phyloP scores from a whole-genome alignment of 2,888 invertebrate genomes.

The Clunio marinus region DNA sequence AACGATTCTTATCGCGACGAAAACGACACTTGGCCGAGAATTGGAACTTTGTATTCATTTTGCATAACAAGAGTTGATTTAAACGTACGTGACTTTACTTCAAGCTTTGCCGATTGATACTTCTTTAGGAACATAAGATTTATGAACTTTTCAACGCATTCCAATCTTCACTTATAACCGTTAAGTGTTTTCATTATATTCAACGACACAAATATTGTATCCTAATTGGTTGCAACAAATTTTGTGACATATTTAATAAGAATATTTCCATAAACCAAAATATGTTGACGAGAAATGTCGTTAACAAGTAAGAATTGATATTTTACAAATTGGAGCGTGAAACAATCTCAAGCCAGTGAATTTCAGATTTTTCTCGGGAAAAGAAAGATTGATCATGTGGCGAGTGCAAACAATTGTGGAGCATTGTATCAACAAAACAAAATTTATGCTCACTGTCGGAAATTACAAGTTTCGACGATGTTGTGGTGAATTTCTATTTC shows the following conservation, averaged over 20 bases:
- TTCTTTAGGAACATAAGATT: neutral
- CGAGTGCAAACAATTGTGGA: neutral
- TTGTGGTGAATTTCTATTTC: too few relatives aligned
- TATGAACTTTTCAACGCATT: slow-evolving; percentile 1
- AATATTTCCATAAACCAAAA: too few relatives aligned
- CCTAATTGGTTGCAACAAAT: neutral
- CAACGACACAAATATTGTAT: too few relatives aligned
- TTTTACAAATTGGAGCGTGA: too few relatives aligned
- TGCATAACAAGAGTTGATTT: neutral
- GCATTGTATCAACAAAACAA: neutral
- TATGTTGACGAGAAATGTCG: too few relatives aligned
- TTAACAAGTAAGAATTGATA: too few relatives aligned
- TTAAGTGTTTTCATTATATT: neutral
- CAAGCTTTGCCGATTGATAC: neutral
- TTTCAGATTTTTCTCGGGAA: neutral
- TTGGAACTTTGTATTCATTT: neutral
- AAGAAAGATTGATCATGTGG: neutral
- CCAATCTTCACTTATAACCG: neutral
- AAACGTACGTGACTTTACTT: neutral
- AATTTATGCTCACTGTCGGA: neutral
- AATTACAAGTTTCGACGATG: too few relatives aligned
- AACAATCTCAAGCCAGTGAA: too few relatives aligned
- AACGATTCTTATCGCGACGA: neutral
- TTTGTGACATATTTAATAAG: neutral
- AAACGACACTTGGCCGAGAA: neutral